Conservation (phyloP, 2,797 vertebrate species). For the Cynopterus sphinx region DNA sequence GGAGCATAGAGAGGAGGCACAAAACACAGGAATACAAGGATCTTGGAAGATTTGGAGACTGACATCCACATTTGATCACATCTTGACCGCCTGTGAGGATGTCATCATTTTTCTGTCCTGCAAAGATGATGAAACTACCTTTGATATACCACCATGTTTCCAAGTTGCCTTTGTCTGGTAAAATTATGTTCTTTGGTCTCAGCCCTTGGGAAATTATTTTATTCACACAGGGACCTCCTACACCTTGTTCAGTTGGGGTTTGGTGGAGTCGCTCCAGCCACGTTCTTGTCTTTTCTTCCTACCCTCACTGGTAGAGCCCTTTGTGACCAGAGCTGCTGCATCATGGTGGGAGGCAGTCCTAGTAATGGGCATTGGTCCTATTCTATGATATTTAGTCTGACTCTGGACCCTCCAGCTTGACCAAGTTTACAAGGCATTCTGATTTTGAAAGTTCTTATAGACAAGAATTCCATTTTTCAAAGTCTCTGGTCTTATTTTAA, state of each 20-base stretch:
- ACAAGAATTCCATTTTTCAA: background rate
- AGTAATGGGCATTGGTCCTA: fast-evolving
- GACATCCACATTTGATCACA: background rate
- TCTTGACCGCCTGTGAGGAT: background rate
- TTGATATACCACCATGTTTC: background rate
- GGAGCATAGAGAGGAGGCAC: background rate
- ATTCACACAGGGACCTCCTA: background rate
- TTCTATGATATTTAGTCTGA: background rate
- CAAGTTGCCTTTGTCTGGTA: background rate
- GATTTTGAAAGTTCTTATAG: background rate
- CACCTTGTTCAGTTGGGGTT: background rate
- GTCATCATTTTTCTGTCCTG: background rate
- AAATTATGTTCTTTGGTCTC: background rate
- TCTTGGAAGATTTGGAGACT: background rate
- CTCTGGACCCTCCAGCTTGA: background rate
- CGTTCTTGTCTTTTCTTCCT: background rate
- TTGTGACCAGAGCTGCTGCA: background rate
- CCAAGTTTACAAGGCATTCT: background rate
- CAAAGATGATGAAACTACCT: background rate
- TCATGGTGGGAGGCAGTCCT: background rate
- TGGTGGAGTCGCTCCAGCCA: background rate
- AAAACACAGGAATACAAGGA: background rate
- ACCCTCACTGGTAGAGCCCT: too few species aligned
- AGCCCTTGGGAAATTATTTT: background rate
- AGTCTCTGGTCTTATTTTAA: background rate